A percentile compares a stretch with the other conserved stretches of the same genome.
Evolutionary conservation across 2,888 invertebrate genomes (phyloP).

Genomic region (Caenorhabditis angaria): DNA sequence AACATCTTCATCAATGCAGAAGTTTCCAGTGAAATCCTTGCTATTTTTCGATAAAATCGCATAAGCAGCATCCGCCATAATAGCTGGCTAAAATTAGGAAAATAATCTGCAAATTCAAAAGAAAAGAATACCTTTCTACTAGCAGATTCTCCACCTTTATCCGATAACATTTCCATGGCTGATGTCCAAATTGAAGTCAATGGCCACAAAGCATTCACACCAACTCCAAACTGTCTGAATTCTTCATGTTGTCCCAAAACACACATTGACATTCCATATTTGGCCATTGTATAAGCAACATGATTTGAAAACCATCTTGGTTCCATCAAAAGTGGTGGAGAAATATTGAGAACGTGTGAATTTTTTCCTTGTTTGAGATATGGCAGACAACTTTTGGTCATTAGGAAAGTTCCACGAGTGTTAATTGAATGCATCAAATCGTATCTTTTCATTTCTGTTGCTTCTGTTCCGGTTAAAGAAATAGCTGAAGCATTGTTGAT

Average conservation of each 20-base stretch:
- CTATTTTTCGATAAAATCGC: constrained; percentile 83
- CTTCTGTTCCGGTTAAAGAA: constrained; percentile 75
- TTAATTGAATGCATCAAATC: constrained; percentile 95
- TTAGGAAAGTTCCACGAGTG: constrained; percentile 91
- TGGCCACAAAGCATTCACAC: constrained; percentile 96
- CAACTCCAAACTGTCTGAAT: constrained; percentile 83
- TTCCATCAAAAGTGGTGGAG: constrained; percentile 89
- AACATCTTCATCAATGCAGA: constrained; percentile 90
- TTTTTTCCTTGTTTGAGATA: constrained; percentile 84
- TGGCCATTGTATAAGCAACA: constrained; percentile 93
- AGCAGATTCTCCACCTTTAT: constrained; percentile 75
- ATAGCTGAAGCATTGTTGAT: constrained; percentile 97
- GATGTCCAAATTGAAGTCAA: constrained; percentile 80
- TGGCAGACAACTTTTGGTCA: constrained; percentile 90
- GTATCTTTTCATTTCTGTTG: constrained; percentile 91
- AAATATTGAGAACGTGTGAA: constrained; percentile 92
- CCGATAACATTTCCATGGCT: constrained; percentile 78
- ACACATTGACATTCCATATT: constrained; percentile 91
- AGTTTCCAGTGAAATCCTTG: constrained; percentile 83
- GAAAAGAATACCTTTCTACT: constrained; percentile 46
- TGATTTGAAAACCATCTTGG: constrained; percentile 78
- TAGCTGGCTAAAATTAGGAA: constrained; percentile 39
- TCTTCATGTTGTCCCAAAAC: constrained; percentile 93
- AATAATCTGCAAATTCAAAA: too few species aligned
- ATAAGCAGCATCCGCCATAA: constrained; percentile 83